Evolutionary conservation across 2,797 vertebrate species (phyloP), one percentile per base, ranked within the genome.

Genomic region (Anniella stebbinsi): DNA sequence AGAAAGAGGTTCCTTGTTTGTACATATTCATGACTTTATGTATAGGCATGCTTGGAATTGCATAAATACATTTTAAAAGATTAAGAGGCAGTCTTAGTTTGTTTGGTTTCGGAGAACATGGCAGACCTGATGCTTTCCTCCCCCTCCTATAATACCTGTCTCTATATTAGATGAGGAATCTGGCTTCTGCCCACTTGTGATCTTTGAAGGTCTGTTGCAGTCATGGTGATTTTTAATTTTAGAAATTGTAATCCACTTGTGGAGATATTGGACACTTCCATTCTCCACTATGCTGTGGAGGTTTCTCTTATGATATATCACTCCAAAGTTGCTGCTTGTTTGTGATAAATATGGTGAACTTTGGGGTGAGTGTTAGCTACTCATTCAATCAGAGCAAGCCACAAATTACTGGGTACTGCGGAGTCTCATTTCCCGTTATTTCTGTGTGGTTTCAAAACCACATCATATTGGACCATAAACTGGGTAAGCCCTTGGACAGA

Each of bases 391-490:
- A 54, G 57, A 88, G 45, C 36, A 60, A 88, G 69, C 80, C 69
- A 63, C 78, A 73, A 72, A 82, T 51, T 78, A 36, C 33, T 80
- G 86, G 23, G 41, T 33, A 82, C 28, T 30, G 23, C 36, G 13
- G 66, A n/a, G 7, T 30, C 48, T 72, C 8, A 63, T 82, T 75
- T 63, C 70, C 28, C 30, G 38, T 45, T 75, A 83, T 63, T 88
- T 83, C 18, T 48, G 11, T 76, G 17, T 66, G 80, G 60, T 75
- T 80, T 83, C n/a, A 1, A 87, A 87, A 67, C 6, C 25, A 48
- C 84, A n/a, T 41, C 51, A 45, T 63, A 11, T 33, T 82, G 89
- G 33, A 33, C 78, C 85, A 87, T 76, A 81, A 82, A 76, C 36
- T 25, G 69, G 25, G 48, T 15, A 38, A 72, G 36, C 17, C 25